These are phyloP conservation scores for Macrophya annulata DNA, from an alignment of 2,888 invertebrate species.

Conservation along the genomic window DNA sequence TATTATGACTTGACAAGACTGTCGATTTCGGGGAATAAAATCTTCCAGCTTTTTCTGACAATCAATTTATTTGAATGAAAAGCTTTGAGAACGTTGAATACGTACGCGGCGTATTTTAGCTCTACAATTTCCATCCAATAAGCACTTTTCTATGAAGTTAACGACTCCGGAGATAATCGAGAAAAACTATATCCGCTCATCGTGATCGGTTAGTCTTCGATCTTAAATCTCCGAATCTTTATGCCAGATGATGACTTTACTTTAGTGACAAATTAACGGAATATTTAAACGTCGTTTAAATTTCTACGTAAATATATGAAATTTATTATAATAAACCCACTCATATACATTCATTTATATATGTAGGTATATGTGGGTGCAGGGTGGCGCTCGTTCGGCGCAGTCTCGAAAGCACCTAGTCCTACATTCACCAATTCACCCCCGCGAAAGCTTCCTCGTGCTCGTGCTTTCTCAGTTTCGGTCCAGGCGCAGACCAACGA, in stretches of 20 bases:
- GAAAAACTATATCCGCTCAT: constrained; percentile 51
- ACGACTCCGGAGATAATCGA: constrained; percentile 41
- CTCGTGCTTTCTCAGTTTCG: constrained; percentile 73
- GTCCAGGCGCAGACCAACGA: constrained; percentile 64
- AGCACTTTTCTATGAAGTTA: constrained; percentile 37
- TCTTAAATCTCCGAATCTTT: not conserved
- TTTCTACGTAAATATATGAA: not conserved
- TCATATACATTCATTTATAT: not conserved
- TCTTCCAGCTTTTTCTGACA: not conserved
- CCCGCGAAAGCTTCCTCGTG: constrained; percentile 69
- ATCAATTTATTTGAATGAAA: not conserved
- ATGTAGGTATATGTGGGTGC: not conserved
- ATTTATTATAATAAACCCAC: not conserved
- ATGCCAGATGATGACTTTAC: too few relatives aligned
- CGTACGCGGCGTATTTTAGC: not conserved
- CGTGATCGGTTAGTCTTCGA: not conserved
- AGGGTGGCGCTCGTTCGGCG: constrained; percentile 24
- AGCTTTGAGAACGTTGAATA: not conserved
- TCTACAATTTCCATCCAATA: constrained; percentile 17
- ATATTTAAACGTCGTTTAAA: not conserved
- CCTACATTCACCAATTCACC: constrained; percentile 38
- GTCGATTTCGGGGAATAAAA: not conserved
- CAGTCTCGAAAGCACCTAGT: constrained; percentile 29
- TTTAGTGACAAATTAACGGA: not conserved
- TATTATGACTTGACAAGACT: not conserved